Evolutionary conservation across 1,140 invertebrate species (phyloP), one percentile per base, ranked within the genome.

Genomic region (Hylaeus anthracinus): DNA sequence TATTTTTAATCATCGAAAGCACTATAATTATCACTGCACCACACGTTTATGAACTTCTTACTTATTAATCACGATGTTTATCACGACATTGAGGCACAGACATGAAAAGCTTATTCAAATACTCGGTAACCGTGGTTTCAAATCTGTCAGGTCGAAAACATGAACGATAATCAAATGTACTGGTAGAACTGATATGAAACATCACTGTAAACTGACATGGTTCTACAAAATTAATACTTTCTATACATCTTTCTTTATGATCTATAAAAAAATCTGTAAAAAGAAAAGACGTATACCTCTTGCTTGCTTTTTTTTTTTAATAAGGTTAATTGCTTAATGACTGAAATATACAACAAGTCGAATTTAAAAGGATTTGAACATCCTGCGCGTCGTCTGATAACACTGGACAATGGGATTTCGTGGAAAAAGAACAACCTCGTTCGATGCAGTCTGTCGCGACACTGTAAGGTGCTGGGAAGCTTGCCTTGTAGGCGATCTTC

Each of bases 401-500:
- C 10, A 55, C n/a, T 5, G 14, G 1, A 48, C 12, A 64, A 26
- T 14, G 10, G 37, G 37, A 69, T 77, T 73, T 81, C 63, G 58
- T 70, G 75, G 67, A 81, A 78, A 81, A 53, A 71, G 65, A 85
- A 75, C 81, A 76, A 85, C 84, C 79, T 83, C 76, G 45, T 77
- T 63, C 83, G 64, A 56, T 74, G 86, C 72, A 73, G 81, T 83
- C 72, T 67, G 60, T 85, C 80, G 77, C 81, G 70, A 67, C 81
- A 88, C 86, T 88, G 86, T 82, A 63, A 85, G 80, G 80, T 72
- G 73, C 83, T 74, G 64, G 67, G 80, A 81, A 83, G 75, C 83
- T 64, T 69, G 66, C 86, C 72, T 63, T 51, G 74, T 82, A 79
- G 74, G 82, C 77, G 82, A 84, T 82, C 79, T 72, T 70, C 72